A percentile compares a stretch with the other conserved stretches of the same genome.
Conservation (phyloP, 2,113 vertebrate species). For the Neolamprologus tretocephalus region DNA sequence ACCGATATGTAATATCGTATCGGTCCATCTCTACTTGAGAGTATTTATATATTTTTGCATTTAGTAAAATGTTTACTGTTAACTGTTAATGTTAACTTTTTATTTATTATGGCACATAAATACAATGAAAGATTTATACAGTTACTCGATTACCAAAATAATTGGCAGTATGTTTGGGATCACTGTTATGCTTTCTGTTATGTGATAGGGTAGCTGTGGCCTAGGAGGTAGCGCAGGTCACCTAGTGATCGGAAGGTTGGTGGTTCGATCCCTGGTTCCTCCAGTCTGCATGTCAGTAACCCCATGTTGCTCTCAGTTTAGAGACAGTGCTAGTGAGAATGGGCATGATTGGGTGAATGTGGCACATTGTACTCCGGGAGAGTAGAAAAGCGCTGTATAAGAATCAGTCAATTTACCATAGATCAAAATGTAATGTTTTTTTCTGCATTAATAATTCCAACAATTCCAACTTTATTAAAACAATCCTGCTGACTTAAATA, state of each 20-base stretch:
- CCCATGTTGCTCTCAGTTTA: background rate
- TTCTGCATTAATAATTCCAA: background rate
- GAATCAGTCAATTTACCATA: background rate
- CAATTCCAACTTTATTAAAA: background rate
- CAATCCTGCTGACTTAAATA: background rate
- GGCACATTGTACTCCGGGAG: accelerated
- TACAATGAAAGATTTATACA: background rate
- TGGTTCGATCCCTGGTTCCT: background rate
- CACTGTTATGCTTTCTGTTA: background rate
- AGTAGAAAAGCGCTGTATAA: background rate
- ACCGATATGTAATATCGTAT: too few species aligned
- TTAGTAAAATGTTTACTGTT: background rate
- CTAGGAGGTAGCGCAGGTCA: background rate
- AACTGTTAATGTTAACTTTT: background rate
- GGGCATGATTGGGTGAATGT: background rate
- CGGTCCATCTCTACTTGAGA: background rate
- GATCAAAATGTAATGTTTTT: background rate
- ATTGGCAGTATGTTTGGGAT: background rate
- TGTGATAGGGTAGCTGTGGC: background rate
- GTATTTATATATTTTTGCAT: background rate
- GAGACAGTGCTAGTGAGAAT: background rate
- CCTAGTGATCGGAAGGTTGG: background rate
- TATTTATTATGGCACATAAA: background rate
- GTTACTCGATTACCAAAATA: background rate
- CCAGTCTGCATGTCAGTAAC: background rate